phyloP scores from a whole-genome alignment of 2,888 invertebrate genomes.

The Malacosoma neustria region DNA sequence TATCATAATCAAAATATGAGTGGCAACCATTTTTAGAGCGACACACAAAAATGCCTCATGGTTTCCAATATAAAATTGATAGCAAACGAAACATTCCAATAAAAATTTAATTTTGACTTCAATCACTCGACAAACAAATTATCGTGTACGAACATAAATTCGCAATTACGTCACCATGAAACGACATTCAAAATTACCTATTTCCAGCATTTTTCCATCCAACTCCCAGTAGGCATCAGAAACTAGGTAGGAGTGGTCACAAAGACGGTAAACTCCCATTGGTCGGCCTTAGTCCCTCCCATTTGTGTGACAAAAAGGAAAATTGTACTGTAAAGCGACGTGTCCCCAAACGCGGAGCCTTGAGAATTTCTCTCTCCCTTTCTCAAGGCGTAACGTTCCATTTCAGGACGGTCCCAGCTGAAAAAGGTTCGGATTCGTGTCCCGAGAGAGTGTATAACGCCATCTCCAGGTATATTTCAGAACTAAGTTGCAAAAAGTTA shows the following conservation, averaged over 20 bases:
- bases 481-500: constrained; percentile 29
- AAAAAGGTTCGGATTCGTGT: constrained; percentile 46
- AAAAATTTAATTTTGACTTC: constrained; percentile 9
- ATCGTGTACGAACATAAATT: constrained; percentile 43
- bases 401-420: constrained; percentile 64
- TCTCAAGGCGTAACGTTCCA: constrained; percentile 43
- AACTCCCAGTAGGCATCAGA: constrained; percentile 71
- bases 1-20: too few relatives aligned
- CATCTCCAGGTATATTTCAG: constrained; percentile 32
- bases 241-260: constrained; percentile 62
- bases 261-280: constrained; percentile 49
- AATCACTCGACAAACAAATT: constrained; percentile 16
- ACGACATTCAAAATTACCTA: constrained; percentile 66
- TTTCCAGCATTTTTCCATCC: constrained; percentile 60
- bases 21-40: too few relatives aligned
- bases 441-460: constrained; percentile 36
- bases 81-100: too few relatives aligned
- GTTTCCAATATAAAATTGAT: too few relatives aligned
- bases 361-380: constrained; percentile 70
- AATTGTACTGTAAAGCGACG: constrained; percentile 25
- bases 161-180: constrained; percentile 59
- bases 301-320: constrained; percentile 54
- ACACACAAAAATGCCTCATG: too few relatives aligned
- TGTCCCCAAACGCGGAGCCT: constrained; percentile 54
- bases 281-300: constrained; percentile 51